A percentile compares a stretch with the other conserved stretches of the same genome.
phyloP scores from a whole-genome alignment of 2,888 invertebrate genomes.

The Sminthurides aquaticus region DNA sequence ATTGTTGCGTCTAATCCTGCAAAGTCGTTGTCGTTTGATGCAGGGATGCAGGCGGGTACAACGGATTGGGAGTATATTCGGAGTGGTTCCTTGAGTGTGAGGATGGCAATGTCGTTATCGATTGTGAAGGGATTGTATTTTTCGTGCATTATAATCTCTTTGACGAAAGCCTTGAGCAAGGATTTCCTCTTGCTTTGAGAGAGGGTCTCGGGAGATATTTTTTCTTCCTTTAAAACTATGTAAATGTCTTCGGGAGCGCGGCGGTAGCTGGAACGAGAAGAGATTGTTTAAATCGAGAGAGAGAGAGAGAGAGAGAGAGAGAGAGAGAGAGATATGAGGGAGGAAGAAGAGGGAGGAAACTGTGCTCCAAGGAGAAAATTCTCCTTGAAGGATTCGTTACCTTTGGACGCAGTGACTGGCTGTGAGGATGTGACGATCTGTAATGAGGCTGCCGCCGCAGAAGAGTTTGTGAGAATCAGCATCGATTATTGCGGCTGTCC shows the following conservation, averaged over 20 bases:
- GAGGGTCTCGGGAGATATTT: conserved; percentile 20
- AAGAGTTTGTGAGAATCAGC: conserved; percentile 6
- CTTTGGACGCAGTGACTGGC: conserved; percentile 40
- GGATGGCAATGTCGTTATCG: conserved; percentile 39
- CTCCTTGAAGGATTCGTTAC: no score
- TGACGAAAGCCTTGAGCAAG: conserved; percentile 3
- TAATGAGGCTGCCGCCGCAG: conserved; percentile 19
- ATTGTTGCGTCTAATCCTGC: conserved; percentile 32
- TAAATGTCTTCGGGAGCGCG: conserved; percentile 29
- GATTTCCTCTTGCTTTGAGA: background rate
- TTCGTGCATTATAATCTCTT: conserved; percentile 33
- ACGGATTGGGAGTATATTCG: conserved; percentile 13
- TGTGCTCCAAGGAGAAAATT: no score
- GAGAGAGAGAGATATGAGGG: background rate
- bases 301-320: no score
- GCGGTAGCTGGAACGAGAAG: conserved; percentile 13
- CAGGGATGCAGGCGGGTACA: conserved; percentile 38
- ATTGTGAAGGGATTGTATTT: conserved; percentile 30
- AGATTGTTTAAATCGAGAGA: background rate
- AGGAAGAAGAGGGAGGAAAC: no score
- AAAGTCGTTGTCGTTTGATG: conserved; percentile 31
- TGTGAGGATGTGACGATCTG: conserved; percentile 19
- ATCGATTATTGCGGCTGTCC: conserved; percentile 10
- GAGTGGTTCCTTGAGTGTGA: conserved; percentile 30
- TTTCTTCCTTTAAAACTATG: conserved; percentile 30